Evolutionary conservation across 2,113 vertebrate genomes (phyloP).

Genomic region (Dipodomys stephensi): DNA sequence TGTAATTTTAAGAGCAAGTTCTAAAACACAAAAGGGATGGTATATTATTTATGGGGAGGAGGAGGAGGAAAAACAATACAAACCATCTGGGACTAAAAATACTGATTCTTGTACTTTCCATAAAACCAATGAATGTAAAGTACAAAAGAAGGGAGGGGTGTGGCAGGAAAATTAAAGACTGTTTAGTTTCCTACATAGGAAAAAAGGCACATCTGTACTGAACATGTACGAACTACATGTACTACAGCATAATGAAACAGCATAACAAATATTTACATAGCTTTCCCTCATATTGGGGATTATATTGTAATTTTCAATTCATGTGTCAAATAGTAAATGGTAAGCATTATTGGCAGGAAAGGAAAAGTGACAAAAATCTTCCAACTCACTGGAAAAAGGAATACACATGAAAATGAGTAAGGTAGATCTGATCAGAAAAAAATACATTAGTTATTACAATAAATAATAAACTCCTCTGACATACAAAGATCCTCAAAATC

Average conservation of each 20-base stretch:
- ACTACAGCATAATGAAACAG: too few species aligned
- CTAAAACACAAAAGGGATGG: background rate
- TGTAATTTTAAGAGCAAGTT: background rate
- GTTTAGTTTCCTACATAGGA: background rate
- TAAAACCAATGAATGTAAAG: background rate
- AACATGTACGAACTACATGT: too few species aligned
- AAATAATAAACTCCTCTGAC: constrained; percentile 22
- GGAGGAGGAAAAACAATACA: background rate
- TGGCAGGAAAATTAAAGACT: background rate
- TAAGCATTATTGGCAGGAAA: background rate
- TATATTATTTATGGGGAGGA: background rate
- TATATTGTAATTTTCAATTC: too few species aligned
- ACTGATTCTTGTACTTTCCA: background rate
- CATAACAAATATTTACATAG: too few species aligned
- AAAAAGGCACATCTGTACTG: background rate
- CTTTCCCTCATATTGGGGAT: too few species aligned
- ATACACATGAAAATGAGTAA: background rate
- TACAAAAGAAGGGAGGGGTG: background rate
- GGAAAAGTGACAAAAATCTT: background rate
- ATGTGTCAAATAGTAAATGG: too few species aligned
- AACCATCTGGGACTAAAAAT: background rate
- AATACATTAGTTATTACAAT: background rate
- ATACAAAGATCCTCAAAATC: background rate
- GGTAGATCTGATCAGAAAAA: background rate
- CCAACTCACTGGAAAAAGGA: background rate